These are phyloP conservation scores for Geococcyx californianus DNA, from an alignment of 2,113 vertebrate genomes.

Conservation along the genomic window DNA sequence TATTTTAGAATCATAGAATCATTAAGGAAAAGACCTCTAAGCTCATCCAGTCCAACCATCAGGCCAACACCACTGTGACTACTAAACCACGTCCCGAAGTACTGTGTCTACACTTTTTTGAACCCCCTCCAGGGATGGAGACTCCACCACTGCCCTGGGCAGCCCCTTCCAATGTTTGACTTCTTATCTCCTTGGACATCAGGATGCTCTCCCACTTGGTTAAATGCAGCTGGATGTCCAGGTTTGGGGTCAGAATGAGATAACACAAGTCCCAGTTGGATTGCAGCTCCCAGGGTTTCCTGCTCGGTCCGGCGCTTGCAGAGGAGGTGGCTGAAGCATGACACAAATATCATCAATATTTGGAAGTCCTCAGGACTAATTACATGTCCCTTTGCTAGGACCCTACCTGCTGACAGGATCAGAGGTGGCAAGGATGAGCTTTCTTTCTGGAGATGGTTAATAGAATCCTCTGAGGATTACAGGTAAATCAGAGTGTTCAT, in stretches of 20 bases:
- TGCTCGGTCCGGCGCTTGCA: fast-evolving
- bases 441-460: not conserved
- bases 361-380: fast-evolving
- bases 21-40: no score
- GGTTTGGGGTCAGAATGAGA: not conserved
- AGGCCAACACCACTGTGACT: no score
- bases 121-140: no score
- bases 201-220: not conserved
- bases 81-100: no score
- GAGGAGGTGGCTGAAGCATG: not conserved
- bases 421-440: not conserved
- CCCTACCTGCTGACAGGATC: not conserved
- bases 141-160: no score
- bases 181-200: not conserved
- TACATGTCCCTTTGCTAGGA: not conserved
- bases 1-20: no score
- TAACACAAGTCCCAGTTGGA: fast-evolving
- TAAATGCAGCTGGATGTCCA: not conserved
- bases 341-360: fast-evolving
- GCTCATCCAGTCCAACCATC: no score
- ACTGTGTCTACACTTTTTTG: no score
- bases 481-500: not conserved
- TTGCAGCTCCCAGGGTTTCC: not conserved
- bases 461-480: not conserved
- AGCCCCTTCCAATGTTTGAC: no score